phyloP scores from a whole-genome alignment of 2,797 vertebrate genomes.

The Microtus obscurus region DNA sequence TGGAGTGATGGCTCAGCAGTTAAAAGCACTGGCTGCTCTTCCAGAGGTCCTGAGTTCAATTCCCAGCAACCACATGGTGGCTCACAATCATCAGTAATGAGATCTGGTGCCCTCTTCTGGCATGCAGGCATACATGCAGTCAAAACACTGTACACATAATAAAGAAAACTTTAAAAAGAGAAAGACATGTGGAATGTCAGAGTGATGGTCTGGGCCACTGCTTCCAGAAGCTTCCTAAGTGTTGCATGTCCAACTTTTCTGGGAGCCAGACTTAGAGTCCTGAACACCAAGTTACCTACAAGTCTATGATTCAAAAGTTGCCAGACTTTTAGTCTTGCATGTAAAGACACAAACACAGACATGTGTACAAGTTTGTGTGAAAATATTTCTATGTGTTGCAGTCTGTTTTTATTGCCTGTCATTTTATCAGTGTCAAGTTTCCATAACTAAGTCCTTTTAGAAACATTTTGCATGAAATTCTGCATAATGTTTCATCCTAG shows the following conservation, averaged over 20 bases:
- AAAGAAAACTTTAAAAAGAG: too few species aligned
- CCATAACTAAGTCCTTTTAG: slow-evolving; percentile 23
- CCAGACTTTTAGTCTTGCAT: background rate
- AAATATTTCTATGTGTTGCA: background rate
- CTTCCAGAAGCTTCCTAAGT: background rate
- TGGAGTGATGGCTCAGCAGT: too few species aligned
- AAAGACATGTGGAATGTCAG: background rate
- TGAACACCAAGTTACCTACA: background rate
- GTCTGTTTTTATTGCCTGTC: background rate
- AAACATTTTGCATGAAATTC: slow-evolving; percentile 47
- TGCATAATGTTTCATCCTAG: slow-evolving; percentile 20
- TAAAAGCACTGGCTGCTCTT: too few species aligned
- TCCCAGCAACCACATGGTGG: too few species aligned
- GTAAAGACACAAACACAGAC: background rate
- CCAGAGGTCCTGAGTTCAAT: too few species aligned
- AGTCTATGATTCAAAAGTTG: background rate
- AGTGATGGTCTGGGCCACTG: background rate
- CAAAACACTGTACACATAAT: too few species aligned
- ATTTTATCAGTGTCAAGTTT: slow-evolving; percentile 13
- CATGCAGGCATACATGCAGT: too few species aligned
- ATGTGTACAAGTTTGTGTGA: background rate
- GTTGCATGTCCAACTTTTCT: background rate
- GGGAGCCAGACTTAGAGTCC: background rate
- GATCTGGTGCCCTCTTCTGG: too few species aligned
- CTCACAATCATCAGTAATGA: too few species aligned